Percentiles rank a stretch among this genome's conserved stretches.
Conservation (phyloP, 2,888 invertebrate species). For the Callinectes sapidus region DNA sequence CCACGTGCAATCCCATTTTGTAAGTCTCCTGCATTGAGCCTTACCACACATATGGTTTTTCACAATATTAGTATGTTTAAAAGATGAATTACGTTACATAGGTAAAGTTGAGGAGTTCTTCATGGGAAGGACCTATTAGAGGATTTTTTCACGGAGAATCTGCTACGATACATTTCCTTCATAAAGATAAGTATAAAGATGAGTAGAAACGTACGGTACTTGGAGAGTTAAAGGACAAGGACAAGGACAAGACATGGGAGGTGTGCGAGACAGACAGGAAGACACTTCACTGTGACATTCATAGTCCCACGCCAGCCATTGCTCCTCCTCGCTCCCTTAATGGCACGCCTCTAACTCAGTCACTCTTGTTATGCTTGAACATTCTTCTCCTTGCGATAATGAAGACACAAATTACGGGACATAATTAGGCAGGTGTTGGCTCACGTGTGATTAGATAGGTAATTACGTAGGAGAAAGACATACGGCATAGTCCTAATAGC, state of each 20-base stretch:
- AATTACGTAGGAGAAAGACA: background rate
- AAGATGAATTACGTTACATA: too few species aligned
- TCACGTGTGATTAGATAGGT: background rate
- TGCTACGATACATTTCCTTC: background rate
- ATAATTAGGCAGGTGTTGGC: conserved; percentile 3
- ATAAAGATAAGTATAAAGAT: background rate
- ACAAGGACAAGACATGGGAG: background rate
- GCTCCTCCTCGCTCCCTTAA: background rate
- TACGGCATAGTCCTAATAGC: background rate
- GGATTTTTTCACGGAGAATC: background rate
- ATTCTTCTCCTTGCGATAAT: conserved; percentile 1
- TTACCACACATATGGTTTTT: too few species aligned
- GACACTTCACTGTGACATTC: background rate
- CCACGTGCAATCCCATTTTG: too few species aligned
- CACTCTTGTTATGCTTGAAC: background rate
- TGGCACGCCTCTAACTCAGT: background rate
- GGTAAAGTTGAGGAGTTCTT: too few species aligned
- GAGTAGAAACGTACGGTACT: too few species aligned
- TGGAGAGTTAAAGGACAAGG: background rate
- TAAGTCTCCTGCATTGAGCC: too few species aligned
- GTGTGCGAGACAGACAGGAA: background rate
- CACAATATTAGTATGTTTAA: too few species aligned
- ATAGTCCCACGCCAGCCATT: background rate
- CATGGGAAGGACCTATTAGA: too few species aligned
- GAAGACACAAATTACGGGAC: background rate